A percentile compares a stretch with the other conserved stretches of the same genome.
phyloP scores from a whole-genome alignment of 2,113 vertebrate species.

The Montifringilla adamsi region DNA sequence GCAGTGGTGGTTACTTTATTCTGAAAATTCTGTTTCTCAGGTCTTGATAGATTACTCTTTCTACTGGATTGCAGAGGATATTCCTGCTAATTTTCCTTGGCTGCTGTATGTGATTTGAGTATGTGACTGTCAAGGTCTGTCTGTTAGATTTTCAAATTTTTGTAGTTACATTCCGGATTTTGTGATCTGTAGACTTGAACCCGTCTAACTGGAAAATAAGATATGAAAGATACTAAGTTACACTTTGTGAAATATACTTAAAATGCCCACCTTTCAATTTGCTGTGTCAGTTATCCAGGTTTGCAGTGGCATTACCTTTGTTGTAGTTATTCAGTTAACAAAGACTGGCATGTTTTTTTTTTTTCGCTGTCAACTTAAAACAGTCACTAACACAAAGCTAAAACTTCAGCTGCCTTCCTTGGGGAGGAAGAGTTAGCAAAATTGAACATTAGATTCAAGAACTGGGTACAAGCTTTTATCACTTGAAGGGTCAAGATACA shows the following conservation, averaged over 20 bases:
- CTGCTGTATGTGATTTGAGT: constrained; percentile 38
- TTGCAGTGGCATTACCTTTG: neutral
- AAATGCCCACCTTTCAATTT: neutral
- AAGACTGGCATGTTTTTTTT: fast-evolving
- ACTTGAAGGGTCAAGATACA: neutral
- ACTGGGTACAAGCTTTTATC: neutral
- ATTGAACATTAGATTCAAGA: neutral
- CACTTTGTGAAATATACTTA: neutral
- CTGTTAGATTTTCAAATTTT: constrained; percentile 46
- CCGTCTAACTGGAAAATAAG: constrained; percentile 2
- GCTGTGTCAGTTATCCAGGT: neutral
- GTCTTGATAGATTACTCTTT: constrained; percentile 34
- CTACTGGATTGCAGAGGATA: constrained; percentile 40
- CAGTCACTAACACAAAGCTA: neutral
- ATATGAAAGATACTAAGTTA: neutral
- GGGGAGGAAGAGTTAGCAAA: neutral
- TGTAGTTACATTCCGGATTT: neutral
- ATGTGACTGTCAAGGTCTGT: constrained; percentile 29
- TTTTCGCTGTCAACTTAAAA: neutral
- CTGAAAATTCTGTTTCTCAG: constrained; percentile 39
- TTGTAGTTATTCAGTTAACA: neutral
- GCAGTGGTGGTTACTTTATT: neutral
- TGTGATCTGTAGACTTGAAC: neutral
- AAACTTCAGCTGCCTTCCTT: neutral
- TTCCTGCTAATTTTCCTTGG: constrained; percentile 51